Conservation (phyloP, 1,140 invertebrate species). For the Hyphantria cunea region DNA sequence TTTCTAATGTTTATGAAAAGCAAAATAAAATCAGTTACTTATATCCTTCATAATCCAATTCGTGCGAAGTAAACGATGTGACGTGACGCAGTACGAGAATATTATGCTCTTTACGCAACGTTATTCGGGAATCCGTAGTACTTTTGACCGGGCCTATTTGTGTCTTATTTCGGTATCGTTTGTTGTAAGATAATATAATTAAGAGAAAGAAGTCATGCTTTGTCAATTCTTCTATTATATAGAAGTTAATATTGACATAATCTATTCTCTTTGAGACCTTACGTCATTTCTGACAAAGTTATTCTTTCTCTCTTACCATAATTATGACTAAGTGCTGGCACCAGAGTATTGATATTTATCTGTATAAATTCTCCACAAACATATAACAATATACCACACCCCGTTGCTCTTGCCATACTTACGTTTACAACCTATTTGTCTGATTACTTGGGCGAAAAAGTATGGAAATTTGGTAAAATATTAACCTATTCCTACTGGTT, state of each 20-base stretch:
- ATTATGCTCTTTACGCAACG: background rate
- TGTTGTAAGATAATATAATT: too few species aligned
- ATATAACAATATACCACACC: background rate
- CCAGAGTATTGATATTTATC: background rate
- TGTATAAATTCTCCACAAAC: background rate
- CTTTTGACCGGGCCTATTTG: too few species aligned
- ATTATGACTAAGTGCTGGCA: too few species aligned
- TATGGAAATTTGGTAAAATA: background rate
- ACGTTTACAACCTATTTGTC: background rate
- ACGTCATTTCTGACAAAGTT: too few species aligned
- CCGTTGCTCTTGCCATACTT: too few species aligned
- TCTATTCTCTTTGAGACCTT: too few species aligned
- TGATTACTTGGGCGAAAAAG: background rate
- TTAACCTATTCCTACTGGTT: too few species aligned
- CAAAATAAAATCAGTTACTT: conserved; percentile 12
- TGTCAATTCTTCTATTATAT: too few species aligned
- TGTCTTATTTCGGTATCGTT: too few species aligned
- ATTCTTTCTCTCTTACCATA: too few species aligned
- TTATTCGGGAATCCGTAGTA: background rate
- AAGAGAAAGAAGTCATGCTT: too few species aligned
- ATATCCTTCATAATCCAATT: conserved; percentile 24
- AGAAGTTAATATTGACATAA: too few species aligned
- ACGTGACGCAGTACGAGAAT: conserved; percentile 7
- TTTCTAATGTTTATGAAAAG: conserved; percentile 19
- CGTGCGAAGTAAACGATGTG: conserved; percentile 7